Percentiles rank a stretch among this genome's conserved stretches.
Evolutionary conservation across 2,888 invertebrate species (phyloP).

Genomic region (Dryobotodes eremita): DNA sequence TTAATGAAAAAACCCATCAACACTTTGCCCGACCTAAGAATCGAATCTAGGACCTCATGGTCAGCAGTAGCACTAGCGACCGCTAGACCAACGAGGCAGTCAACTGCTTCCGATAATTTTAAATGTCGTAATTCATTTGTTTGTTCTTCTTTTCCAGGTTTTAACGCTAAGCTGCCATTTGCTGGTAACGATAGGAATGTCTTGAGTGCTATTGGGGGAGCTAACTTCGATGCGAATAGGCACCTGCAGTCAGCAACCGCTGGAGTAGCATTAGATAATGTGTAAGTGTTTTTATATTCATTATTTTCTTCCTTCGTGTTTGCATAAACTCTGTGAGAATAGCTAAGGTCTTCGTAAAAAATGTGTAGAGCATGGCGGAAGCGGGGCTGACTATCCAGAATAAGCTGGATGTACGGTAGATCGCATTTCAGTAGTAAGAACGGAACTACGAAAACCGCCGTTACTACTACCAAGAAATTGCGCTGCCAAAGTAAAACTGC

Average conservation of each 20-base stretch:
- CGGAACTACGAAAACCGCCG: background rate
- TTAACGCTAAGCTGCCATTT: constrained; percentile 70
- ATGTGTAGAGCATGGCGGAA: too few species aligned
- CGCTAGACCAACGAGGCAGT: background rate
- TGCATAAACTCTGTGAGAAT: background rate
- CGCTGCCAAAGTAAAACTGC: background rate
- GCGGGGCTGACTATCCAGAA: background rate
- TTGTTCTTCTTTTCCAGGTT: constrained; percentile 1
- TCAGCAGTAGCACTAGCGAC: background rate
- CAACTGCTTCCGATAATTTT: background rate
- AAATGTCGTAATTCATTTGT: background rate
- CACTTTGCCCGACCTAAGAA: too few species aligned
- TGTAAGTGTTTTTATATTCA: constrained; percentile 69
- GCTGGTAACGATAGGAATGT: constrained; percentile 69
- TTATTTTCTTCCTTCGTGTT: too few species aligned
- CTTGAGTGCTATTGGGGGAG: constrained; percentile 72
- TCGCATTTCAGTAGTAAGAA: background rate
- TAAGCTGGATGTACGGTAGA: background rate
- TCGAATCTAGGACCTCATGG: background rate
- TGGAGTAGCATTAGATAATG: constrained; percentile 76
- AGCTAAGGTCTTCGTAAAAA: background rate
- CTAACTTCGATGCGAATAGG: constrained; percentile 59
- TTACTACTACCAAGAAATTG: background rate
- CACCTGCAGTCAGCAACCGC: constrained; percentile 68
- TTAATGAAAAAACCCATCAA: too few species aligned